Evolutionary conservation across 2,888 invertebrate genomes (phyloP).

Genomic region (Luperina testacea): DNA sequence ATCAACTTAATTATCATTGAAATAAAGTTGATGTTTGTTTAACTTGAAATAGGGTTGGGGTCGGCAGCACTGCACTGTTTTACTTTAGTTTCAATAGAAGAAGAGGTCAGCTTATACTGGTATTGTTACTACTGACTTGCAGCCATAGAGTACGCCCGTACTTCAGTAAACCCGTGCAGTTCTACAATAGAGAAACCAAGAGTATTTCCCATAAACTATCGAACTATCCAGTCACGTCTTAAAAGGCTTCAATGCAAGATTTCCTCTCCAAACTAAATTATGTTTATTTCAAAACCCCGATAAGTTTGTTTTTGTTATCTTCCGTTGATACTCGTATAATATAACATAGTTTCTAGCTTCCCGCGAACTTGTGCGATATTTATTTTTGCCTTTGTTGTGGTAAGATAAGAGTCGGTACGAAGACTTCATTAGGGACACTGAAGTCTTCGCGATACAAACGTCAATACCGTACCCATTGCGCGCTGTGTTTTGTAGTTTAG

Average conservation of each 20-base stretch:
- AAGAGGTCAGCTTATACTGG: too few relatives aligned
- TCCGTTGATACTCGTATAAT: constrained; percentile 53
- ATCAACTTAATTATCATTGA: too few relatives aligned
- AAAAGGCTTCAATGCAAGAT: constrained; percentile 46
- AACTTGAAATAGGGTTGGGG: too few relatives aligned
- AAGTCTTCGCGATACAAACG: background rate
- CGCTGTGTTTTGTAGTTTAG: background rate
- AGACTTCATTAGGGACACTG: constrained; percentile 28
- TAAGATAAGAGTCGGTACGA: constrained; percentile 54
- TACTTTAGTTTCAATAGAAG: too few relatives aligned
- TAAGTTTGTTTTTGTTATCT: constrained; percentile 66
- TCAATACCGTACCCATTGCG: constrained; percentile 13
- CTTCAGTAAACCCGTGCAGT: too few relatives aligned
- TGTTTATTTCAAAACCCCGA: constrained; percentile 54
- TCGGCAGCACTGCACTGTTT: too few relatives aligned
- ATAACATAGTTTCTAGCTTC: constrained; percentile 63
- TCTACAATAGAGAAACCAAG: background rate
- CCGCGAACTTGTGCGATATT: constrained; percentile 59
- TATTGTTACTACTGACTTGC: too few relatives aligned
- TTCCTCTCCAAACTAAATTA: constrained; percentile 43
- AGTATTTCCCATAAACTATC: background rate
- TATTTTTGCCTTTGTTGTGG: constrained; percentile 66
- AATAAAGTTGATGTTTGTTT: too few relatives aligned
- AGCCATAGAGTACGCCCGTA: too few relatives aligned
- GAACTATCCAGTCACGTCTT: constrained; percentile 25